These are phyloP conservation scores for Carduelis carduelis DNA, from an alignment of 2,797 vertebrate species.

Conservation along the genomic window DNA sequence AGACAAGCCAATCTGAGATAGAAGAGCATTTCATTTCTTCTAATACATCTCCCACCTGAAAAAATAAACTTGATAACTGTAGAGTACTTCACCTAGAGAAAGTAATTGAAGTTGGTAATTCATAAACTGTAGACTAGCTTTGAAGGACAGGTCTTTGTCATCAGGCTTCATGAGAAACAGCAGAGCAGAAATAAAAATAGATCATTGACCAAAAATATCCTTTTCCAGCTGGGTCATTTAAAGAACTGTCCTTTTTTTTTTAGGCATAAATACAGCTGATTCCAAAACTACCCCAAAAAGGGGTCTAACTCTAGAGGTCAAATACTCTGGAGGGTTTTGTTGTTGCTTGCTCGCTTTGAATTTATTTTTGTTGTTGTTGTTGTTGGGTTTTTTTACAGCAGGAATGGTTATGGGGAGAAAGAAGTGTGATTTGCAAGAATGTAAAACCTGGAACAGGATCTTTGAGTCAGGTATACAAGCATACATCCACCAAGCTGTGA, in stretches of 20 bases:
- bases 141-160: slow-evolving; percentile 75
- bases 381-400: background rate
- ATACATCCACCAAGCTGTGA: background rate
- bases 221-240: slow-evolving; percentile 70
- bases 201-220: slow-evolving; percentile 76
- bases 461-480: background rate
- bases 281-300: slow-evolving; percentile 15
- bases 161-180: slow-evolving; percentile 70
- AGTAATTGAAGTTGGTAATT: slow-evolving; percentile 75
- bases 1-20: background rate
- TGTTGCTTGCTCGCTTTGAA: background rate
- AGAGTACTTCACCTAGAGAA: slow-evolving; percentile 28
- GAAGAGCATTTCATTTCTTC: background rate
- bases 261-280: slow-evolving; percentile 33
- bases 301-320: slow-evolving; percentile 15
- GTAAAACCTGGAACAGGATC: background rate
- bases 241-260: slow-evolving; percentile 51
- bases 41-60: background rate
- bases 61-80: background rate
- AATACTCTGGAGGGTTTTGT: background rate
- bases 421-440: background rate
- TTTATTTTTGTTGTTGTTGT: too few species aligned
- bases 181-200: slow-evolving; percentile 78
- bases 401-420: background rate
- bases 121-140: slow-evolving; percentile 49